Base-by-base conservation (phyloP, 2,888 invertebrate species). In the Andrena minutula region DNA sequence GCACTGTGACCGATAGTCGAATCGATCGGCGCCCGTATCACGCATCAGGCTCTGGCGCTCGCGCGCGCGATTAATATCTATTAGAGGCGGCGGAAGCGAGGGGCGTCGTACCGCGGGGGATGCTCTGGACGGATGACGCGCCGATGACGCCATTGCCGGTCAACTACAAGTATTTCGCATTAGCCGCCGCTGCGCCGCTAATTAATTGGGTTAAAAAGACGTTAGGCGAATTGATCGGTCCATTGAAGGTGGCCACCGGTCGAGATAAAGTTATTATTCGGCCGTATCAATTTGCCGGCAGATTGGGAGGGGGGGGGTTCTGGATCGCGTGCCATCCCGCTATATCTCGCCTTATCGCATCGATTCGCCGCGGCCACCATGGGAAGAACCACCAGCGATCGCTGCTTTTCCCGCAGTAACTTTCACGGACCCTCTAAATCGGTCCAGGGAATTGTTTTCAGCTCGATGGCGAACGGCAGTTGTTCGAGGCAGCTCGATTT, bases 81-180 rank as follows among this genome's bases (percentile, higher is more conserved):
- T 94, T 93, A 93, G 88, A 88, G 86, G 79, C 28, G 83, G 83
- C 90, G 92, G 92, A 93, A 91, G 91, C 83, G 68, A 81, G 86
- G 86, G 90, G 89, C 88, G 82, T 69, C 75, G 73, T 78, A 65
- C 66, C 79, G 73, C 65, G 71, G 76, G 70, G 78, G 82, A 47
- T 75, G 72, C 60, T 72, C 72, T 56, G 78, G 78, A 86, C 75
- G 87, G 83, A 86, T 88, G 90, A 88, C 87, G 87, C 88, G 86
- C 83, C 88, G 88, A 90, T 93, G 92, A 93, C 93, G 93, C 93
- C 92, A 93, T 89, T 91, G 88, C 92, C 90, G 91, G 91, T 90
- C 90, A 92, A 91, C 91, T 92, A 93, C 93, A 93, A 93, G 93
- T 92, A 92, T 94, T 93, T 94, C 93, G 93, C 93, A 94, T 94